A percentile compares a stretch with the other conserved stretches of the same genome.
phyloP scores from a whole-genome alignment of 2,888 invertebrate genomes.

The Carpatolechia fugitivella region DNA sequence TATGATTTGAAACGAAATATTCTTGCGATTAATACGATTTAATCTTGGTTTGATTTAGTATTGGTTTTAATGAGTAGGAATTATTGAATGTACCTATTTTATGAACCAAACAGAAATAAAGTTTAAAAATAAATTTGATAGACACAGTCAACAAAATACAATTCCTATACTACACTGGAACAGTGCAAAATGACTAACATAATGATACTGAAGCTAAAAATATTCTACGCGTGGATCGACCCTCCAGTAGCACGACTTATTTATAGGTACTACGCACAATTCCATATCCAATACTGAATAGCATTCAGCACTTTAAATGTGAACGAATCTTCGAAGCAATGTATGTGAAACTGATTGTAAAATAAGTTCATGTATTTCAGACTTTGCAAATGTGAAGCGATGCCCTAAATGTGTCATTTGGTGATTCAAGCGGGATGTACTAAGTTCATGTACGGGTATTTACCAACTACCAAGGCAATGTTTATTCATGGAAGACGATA shows the following conservation, averaged over 20 bases:
- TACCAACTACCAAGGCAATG: too few relatives aligned
- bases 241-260: background rate
- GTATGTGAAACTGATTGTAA: background rate
- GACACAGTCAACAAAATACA: too few relatives aligned
- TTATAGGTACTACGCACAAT: background rate
- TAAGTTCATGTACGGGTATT: background rate
- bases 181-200: slow-evolving; percentile 5
- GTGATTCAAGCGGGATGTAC: slow-evolving; percentile 54
- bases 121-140: too few relatives aligned
- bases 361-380: slow-evolving; percentile 22
- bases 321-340: background rate
- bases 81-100: too few relatives aligned
- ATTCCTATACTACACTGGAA: slow-evolving; percentile 11
- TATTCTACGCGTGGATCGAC: background rate
- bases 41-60: too few relatives aligned
- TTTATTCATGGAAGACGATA: too few relatives aligned
- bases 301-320: background rate
- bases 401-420: slow-evolving; percentile 61
- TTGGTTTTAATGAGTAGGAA: too few relatives aligned
- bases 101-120: too few relatives aligned
- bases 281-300: background rate
- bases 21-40: too few relatives aligned
- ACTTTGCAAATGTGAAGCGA: slow-evolving; percentile 19
- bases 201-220: slow-evolving; percentile 1
- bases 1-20: too few relatives aligned